A percentile compares a stretch with the other conserved stretches of the same genome.
Evolutionary conservation across 2,113 vertebrate species (phyloP).

Genomic region (Nipponia nippon): DNA sequence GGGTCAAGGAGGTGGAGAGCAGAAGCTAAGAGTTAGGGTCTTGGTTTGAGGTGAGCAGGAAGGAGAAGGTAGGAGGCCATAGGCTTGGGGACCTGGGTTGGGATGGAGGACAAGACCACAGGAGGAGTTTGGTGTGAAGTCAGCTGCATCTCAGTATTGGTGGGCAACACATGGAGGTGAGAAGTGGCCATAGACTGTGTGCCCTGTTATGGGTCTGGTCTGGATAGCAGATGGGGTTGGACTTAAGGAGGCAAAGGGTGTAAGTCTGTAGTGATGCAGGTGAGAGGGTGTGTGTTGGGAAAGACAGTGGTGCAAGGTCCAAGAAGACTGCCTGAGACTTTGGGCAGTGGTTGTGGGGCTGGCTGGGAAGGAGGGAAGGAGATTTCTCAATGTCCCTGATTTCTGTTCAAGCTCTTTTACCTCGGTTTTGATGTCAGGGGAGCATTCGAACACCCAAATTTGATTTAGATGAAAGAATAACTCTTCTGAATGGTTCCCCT

Average conservation of each 20-base stretch:
- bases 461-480: not conserved
- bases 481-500: not conserved
- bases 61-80: not conserved
- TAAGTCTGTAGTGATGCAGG: not conserved
- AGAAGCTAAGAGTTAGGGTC: not conserved
- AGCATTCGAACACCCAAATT: not conserved
- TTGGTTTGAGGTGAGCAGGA: not conserved
- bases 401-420: not conserved
- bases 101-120: not conserved
- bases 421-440: not conserved
- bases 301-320: not conserved
- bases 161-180: not conserved
- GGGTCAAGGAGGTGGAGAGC: not conserved
- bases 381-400: not conserved
- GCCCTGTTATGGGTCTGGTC: not conserved
- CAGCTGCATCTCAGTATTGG: not conserved
- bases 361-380: not conserved
- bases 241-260: not conserved
- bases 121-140: not conserved
- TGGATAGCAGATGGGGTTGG: not conserved
- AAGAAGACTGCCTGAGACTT: not conserved
- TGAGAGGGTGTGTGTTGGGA: not conserved
- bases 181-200: not conserved
- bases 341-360: not conserved
- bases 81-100: not conserved